These are phyloP conservation scores for Phoebastria nigripes DNA, from an alignment of 2,797 vertebrate genomes.

Conservation along the genomic window DNA sequence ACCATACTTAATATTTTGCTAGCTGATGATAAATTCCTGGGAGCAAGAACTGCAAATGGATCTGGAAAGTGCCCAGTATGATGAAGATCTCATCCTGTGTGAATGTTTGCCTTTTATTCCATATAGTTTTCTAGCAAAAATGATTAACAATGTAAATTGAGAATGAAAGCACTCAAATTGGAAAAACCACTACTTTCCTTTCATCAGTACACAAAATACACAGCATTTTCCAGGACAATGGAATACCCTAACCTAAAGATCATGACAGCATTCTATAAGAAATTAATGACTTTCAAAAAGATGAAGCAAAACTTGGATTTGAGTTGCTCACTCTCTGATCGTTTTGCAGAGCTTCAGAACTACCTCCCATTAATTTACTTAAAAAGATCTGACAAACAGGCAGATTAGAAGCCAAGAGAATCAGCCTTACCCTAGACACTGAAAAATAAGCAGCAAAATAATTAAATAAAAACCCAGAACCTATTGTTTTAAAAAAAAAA, in stretches of 20 bases:
- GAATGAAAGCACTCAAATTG: neutral
- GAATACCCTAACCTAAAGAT: neutral
- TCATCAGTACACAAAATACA: neutral
- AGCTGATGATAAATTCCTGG: neutral
- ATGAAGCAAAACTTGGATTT: neutral
- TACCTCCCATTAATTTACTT: neutral
- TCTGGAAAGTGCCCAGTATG: rapidly evolving
- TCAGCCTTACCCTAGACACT: neutral
- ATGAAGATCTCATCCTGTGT: neutral
- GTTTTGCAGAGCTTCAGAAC: neutral
- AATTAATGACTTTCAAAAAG: neutral
- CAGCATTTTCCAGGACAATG: neutral
- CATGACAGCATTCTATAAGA: neutral
- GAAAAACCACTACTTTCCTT: neutral
- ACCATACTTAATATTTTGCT: neutral
- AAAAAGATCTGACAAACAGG: neutral
- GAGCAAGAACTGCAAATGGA: neutral
- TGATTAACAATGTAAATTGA: neutral
- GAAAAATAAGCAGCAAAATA: neutral
- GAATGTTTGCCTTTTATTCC: neutral
- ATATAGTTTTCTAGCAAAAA: neutral
- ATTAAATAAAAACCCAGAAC: rapidly evolving
- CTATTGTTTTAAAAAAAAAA: neutral
- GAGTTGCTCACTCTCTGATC: neutral
- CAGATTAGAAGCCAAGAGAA: neutral